Percentiles rank a stretch among this genome's conserved stretches.
These are phyloP conservation scores for Aurelia aurita DNA, from an alignment of 30 jellyfish, hydroid and myxozoan genomes.

Conservation along the genomic window DNA sequence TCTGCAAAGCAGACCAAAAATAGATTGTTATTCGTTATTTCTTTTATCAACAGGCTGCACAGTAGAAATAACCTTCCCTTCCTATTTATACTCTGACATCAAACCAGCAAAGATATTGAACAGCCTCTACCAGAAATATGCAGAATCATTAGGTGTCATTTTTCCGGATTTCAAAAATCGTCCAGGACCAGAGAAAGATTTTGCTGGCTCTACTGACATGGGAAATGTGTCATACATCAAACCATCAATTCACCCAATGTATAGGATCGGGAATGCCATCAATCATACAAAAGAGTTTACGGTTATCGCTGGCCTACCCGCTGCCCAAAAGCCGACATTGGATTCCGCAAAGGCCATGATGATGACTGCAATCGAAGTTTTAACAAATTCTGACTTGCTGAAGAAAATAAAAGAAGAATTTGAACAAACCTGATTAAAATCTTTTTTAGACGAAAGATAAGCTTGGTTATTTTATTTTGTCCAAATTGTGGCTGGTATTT, in stretches of 20 bases:
- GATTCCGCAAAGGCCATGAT: conserved; percentile 91
- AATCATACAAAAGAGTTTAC: conserved; percentile 86
- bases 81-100: conserved; percentile 26
- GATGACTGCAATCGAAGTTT: conserved; percentile 86
- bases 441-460: neutral
- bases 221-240: conserved; percentile 92
- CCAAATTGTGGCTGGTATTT: no score
- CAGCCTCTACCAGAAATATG: conserved; percentile 32
- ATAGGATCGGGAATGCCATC: conserved; percentile 58
- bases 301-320: conserved; percentile 65
- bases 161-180: conserved; percentile 3
- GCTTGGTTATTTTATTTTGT: no score
- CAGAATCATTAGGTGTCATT: conserved; percentile 34
- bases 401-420: conserved; percentile 55
- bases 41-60: conserved; percentile 44
- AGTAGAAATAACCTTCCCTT: conserved; percentile 12
- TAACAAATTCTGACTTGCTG: conserved; percentile 31
- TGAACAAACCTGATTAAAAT: neutral
- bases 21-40: neutral
- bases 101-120: conserved; percentile 17
- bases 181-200: conserved; percentile 6
- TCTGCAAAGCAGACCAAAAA: no score
- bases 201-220: conserved; percentile 90
- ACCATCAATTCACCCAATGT: conserved; percentile 95
- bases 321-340: conserved; percentile 78